These are phyloP conservation scores for Urocyon cinereoargenteus DNA, from an alignment of 2,797 vertebrate species.

Conservation along the genomic window DNA sequence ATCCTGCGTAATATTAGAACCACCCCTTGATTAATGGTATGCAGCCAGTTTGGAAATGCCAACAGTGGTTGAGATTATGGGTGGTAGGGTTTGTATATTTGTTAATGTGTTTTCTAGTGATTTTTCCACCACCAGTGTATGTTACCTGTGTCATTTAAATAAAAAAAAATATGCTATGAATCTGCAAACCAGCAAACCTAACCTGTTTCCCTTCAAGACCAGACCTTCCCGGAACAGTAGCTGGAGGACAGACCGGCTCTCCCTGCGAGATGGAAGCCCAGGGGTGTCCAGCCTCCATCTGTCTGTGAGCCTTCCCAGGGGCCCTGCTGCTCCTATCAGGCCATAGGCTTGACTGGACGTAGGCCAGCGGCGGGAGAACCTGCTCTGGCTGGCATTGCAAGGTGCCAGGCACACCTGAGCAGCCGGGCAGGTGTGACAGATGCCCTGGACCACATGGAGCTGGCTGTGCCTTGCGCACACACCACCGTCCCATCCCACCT, in stretches of 20 bases:
- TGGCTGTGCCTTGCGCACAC: constrained; percentile 51
- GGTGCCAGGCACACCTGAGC: constrained; percentile 74
- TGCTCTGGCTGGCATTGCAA: constrained; percentile 22
- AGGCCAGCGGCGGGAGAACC: background rate
- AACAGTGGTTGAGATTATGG: background rate
- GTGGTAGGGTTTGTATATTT: background rate
- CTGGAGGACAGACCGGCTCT: background rate
- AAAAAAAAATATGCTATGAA: background rate
- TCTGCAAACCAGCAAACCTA: background rate
- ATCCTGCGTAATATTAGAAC: background rate
- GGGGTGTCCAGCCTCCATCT: background rate
- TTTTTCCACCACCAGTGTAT: background rate
- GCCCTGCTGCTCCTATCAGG: background rate
- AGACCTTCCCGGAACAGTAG: background rate
- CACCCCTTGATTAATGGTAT: background rate
- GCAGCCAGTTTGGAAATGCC: background rate
- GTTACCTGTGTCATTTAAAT: background rate
- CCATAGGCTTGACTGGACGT: background rate
- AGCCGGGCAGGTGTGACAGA: constrained; percentile 69
- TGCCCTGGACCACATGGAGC: constrained; percentile 53
- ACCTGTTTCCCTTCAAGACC: background rate
- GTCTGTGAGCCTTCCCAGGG: background rate
- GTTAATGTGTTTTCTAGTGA: background rate
- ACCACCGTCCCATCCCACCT: background rate
- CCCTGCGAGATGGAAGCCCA: background rate